Percentiles rank a stretch among this genome's conserved stretches.
Conservation (phyloP, 2,113 vertebrate genomes). For the Carassius auratus region DNA sequence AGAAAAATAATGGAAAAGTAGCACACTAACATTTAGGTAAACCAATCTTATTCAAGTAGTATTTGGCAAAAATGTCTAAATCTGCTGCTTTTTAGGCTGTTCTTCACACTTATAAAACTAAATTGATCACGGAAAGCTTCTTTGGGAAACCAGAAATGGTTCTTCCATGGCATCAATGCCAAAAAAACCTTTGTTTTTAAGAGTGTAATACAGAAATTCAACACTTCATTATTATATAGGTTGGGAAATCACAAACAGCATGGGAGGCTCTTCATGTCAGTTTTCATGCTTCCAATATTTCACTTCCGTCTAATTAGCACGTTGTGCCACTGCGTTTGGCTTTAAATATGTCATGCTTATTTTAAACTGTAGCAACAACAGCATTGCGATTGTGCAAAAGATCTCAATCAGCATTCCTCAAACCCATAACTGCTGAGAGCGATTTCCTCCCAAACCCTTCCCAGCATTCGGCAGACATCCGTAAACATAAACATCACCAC, state of each 20-base stretch:
- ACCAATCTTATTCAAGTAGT: neutral
- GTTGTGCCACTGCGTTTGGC: neutral
- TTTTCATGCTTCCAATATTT: neutral
- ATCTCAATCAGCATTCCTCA: constrained; percentile 35
- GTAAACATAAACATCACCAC: constrained; percentile 40
- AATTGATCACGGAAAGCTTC: neutral
- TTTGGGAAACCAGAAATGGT: neutral
- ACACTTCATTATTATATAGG: neutral
- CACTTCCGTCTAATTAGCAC: constrained; percentile 5
- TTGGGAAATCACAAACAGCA: neutral
- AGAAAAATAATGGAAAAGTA: too few relatives aligned
- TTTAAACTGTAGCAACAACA: constrained; percentile 27
- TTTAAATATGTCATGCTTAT: constrained; percentile 31
- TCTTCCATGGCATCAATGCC: neutral
- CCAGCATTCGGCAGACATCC: constrained; percentile 9
- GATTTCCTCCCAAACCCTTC: constrained; percentile 24
- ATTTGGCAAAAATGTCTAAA: neutral
- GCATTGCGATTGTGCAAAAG: constrained; percentile 2
- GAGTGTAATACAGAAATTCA: neutral
- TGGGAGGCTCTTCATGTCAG: neutral
- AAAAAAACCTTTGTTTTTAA: neutral
- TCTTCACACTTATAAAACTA: neutral
- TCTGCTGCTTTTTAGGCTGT: neutral
- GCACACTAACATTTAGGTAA: neutral
- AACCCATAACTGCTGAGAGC: constrained; percentile 21